Conservation (phyloP, 2,888 invertebrate species). For the Eristalis pertinax region DNA sequence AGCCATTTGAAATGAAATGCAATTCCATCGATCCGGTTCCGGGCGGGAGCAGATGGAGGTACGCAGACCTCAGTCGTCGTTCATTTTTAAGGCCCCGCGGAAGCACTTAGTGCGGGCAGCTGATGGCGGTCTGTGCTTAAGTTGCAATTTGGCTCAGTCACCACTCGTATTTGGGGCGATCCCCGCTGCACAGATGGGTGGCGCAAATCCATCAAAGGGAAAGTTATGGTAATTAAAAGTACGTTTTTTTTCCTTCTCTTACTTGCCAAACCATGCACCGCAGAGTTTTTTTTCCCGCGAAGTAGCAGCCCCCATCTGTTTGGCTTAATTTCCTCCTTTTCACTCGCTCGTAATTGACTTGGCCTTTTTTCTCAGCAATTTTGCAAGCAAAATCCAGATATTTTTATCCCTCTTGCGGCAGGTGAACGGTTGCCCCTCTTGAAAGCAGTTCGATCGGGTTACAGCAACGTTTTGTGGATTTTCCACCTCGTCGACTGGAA, state of each 20-base stretch:
- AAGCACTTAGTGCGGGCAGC: conserved; percentile 13
- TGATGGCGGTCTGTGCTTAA: conserved; percentile 13
- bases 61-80: too few species aligned
- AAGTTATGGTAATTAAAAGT: conserved; percentile 53
- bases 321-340: not conserved
- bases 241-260: conserved; percentile 11
- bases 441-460: not conserved
- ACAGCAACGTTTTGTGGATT: conserved; percentile 30
- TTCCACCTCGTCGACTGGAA: conserved; percentile 41
- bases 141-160: conserved; percentile 25
- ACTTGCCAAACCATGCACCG: not conserved
- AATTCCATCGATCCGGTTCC: too few species aligned
- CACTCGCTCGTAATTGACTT: too few species aligned
- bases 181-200: too few species aligned
- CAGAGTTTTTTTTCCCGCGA: not conserved
- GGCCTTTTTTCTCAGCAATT: not conserved
- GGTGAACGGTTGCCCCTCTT: not conserved
- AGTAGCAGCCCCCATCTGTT: conserved; percentile 1
- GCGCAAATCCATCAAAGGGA: not conserved
- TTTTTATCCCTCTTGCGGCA: not conserved
- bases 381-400: not conserved
- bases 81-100: not conserved
- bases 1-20: too few species aligned
- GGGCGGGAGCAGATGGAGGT: too few species aligned
- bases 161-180: conserved; percentile 3